Percentiles rank a stretch among this genome's conserved stretches.
Conservation (phyloP, 2,797 vertebrate species). For the Spinus pinus region DNA sequence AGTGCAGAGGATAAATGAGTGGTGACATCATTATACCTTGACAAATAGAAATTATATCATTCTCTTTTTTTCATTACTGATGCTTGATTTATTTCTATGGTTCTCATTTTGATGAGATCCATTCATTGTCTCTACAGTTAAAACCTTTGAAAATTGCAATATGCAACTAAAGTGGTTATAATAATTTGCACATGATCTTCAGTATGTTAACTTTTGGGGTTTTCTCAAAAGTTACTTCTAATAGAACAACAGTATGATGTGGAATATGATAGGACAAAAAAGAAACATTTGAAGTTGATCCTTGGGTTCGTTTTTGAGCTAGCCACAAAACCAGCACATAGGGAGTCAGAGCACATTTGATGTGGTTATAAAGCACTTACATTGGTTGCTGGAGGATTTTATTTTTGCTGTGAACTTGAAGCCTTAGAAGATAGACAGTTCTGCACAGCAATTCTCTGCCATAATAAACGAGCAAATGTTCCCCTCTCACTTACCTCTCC, state of each 20-base stretch:
- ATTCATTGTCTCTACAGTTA: slow-evolving; percentile 62
- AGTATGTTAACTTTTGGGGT: slow-evolving; percentile 7
- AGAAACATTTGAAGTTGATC: slow-evolving; percentile 1
- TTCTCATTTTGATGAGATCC: slow-evolving; percentile 71
- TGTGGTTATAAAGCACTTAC: slow-evolving; percentile 44
- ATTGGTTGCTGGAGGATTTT: slow-evolving; percentile 9
- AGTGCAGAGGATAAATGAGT: slow-evolving; percentile 77
- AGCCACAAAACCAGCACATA: not conserved
- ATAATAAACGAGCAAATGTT: slow-evolving; percentile 56
- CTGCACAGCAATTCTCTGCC: not conserved
- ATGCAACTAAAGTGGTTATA: slow-evolving; percentile 4
- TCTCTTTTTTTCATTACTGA: slow-evolving; percentile 70
- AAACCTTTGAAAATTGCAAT: slow-evolving; percentile 65
- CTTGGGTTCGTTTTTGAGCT: slow-evolving; percentile 42
- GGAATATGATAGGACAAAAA: not conserved
- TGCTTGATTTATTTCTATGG: slow-evolving; percentile 71
- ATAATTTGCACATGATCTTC: not conserved
- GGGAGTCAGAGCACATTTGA: slow-evolving; percentile 31
- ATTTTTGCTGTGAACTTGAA: slow-evolving; percentile 25
- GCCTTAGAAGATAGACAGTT: slow-evolving; percentile 36
- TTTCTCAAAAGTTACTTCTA: slow-evolving; percentile 32
- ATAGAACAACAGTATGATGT: slow-evolving; percentile 4
- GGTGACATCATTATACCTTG: slow-evolving; percentile 80
- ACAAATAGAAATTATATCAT: slow-evolving; percentile 76
- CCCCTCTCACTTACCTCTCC: not conserved